A percentile compares a stretch with the other conserved stretches of the same genome.
Conservation (phyloP, 1,140 invertebrate species). For the Aphaenogaster rudis region DNA sequence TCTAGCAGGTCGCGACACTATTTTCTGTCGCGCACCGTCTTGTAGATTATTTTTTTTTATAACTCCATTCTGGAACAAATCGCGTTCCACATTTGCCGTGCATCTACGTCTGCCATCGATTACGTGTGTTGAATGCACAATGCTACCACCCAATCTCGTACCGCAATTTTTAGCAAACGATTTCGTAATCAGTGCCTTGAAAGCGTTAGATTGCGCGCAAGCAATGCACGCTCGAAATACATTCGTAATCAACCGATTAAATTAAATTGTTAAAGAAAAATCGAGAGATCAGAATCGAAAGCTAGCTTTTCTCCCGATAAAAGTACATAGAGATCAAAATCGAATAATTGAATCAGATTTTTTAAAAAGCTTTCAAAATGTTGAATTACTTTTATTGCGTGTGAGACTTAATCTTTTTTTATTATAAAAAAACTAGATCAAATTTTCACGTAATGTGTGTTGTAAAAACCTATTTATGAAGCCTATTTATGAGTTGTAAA, state of each 20-base stretch:
- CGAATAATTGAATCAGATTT: neutral
- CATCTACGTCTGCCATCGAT: constrained; percentile 25
- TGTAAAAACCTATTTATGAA: neutral
- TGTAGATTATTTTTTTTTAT: constrained; percentile 29
- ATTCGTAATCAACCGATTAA: constrained; percentile 17
- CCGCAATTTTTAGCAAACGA: constrained; percentile 52
- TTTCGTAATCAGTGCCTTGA: constrained; percentile 53
- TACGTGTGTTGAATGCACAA: constrained; percentile 56
- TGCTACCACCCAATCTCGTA: neutral
- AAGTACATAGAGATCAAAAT: constrained; percentile 11
- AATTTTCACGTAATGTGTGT: neutral
- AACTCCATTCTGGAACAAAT: constrained; percentile 24
- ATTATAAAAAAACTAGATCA: neutral
- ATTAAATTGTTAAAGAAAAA: constrained; percentile 42
- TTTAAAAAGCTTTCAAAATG: neutral
- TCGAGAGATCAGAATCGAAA: neutral
- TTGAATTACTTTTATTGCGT: too few species aligned
- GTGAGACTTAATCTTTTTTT: neutral
- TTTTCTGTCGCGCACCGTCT: neutral
- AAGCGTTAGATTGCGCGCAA: constrained; percentile 31
- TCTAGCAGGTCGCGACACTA: neutral
- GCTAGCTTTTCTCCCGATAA: neutral
- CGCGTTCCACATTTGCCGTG: neutral
- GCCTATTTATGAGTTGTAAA: neutral
- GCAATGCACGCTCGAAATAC: constrained; percentile 26